Conservation (phyloP, 2,888 invertebrate species). For the Tachina fera region DNA sequence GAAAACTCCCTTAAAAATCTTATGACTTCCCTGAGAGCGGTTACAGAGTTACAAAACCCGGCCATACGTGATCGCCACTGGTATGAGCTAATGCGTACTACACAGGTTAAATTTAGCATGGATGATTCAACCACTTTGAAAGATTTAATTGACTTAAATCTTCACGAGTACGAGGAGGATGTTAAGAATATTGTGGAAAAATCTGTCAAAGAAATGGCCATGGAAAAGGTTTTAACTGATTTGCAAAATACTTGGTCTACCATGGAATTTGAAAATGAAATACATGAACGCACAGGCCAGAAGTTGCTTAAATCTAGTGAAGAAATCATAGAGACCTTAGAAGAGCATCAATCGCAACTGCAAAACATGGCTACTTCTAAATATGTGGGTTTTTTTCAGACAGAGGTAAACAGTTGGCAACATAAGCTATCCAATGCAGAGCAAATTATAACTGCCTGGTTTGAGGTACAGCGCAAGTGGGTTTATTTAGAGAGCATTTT, state of each 20-base stretch:
- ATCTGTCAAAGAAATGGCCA: slow-evolving; percentile 97
- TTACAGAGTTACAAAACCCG: slow-evolving; percentile 96
- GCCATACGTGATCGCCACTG: slow-evolving; percentile 97
- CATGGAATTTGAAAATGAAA: slow-evolving; percentile 91
- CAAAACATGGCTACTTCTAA: slow-evolving; percentile 98
- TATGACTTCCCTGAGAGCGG: slow-evolving; percentile 95
- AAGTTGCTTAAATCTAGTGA: slow-evolving; percentile 91
- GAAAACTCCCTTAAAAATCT: slow-evolving; percentile 95
- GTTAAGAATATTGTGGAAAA: slow-evolving; percentile 97
- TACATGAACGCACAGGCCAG: slow-evolving; percentile 92
- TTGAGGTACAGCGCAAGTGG: slow-evolving; percentile 97
- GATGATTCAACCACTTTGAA: slow-evolving; percentile 89
- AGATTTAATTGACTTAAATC: slow-evolving; percentile 92
- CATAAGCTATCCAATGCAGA: slow-evolving; percentile 94
- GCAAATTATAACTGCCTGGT: slow-evolving; percentile 91
- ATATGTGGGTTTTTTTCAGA: slow-evolving; percentile 92
- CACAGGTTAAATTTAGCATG: slow-evolving; percentile 86
- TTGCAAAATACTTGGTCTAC: slow-evolving; percentile 91
- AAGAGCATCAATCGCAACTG: slow-evolving; percentile 97
- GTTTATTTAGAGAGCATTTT: slow-evolving; percentile 97
- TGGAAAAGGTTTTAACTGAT: slow-evolving; percentile 96
- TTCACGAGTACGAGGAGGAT: slow-evolving; percentile 97
- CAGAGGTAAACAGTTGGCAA: slow-evolving; percentile 94
- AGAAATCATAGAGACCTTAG: slow-evolving; percentile 94
- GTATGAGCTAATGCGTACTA: slow-evolving; percentile 96